Evolutionary conservation across 2,797 vertebrate species (phyloP), one percentile per base, ranked within the genome.

Genomic region (Anas flavirostris): DNA sequence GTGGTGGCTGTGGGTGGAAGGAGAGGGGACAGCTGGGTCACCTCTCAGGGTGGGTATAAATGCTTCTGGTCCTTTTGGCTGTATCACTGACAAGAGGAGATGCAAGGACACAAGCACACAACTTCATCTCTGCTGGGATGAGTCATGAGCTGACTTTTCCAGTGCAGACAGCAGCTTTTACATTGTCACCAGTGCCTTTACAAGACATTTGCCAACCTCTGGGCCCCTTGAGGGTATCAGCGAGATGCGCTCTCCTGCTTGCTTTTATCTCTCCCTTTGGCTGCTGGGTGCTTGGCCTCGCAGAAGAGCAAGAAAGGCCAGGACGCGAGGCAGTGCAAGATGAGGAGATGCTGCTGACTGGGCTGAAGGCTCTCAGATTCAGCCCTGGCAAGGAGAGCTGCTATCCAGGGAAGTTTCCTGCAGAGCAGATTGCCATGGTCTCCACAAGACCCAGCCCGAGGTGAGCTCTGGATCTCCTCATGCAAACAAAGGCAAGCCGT

Each of bases 21-120:
- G n/a, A 87, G 78, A 63, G 14, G 72, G 76, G 76, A 46, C 56
- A 74, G 60, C 73, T 91, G 92, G 91, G 80, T 88, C 92, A 86
- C 74, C 59, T 50, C 78, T 80, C 43, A 21, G 43, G 29, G 66
- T 67, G 37, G 64, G 23, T 56, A 19, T 37, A 53, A 66, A 19
- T n/a, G 53, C n/a, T 55, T 3, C 82, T 25, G 31, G 46, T 66
- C 73, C 69, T 50, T 78, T 44, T 68, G 82, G 60, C 63, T 76
- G 33, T 16, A 58, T 70, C 77, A 21, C 52, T 43, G 83, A 66
- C 0, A 3, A 67, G 80, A 35, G 1, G 5, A 77, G 83, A 52
- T 7, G 35, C 60, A 50, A 35, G 48, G 66, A 53, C 86, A 86
- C 74, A 81, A 44, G 74, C 0, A 3, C 1, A 0, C 41, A 26